Evolutionary conservation across 2,113 vertebrate species (phyloP).

Genomic region (Recurvirostra avosetta): DNA sequence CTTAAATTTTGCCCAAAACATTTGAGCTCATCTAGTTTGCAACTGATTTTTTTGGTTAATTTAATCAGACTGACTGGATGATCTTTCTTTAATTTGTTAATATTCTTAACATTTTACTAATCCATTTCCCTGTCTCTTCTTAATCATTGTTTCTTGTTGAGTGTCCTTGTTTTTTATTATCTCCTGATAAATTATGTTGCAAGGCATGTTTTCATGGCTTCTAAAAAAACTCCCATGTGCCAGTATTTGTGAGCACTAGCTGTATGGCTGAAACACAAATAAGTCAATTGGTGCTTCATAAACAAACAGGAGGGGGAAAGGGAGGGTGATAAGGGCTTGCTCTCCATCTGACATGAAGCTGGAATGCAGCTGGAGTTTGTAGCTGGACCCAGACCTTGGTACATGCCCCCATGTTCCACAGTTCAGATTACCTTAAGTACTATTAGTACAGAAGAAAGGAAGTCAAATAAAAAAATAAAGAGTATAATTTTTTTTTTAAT

Average conservation of each 20-base stretch:
- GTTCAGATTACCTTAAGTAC: neutral
- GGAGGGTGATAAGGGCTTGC: neutral
- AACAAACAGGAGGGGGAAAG: neutral
- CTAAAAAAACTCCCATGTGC: neutral
- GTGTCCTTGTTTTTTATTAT: neutral
- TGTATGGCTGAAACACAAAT: neutral
- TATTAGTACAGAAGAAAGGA: neutral
- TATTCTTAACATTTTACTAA: neutral
- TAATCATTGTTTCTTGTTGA: neutral
- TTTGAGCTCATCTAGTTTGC: neutral
- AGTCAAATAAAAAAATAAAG: neutral
- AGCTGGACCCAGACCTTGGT: neutral
- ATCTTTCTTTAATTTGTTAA: neutral
- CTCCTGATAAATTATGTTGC: neutral
- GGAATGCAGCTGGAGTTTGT: neutral
- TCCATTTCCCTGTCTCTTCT: neutral
- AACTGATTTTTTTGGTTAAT: neutral
- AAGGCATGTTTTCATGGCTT: neutral
- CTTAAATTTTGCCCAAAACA: neutral
- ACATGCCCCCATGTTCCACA: fast-evolving
- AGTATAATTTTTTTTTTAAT: neutral
- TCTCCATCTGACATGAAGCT: neutral
- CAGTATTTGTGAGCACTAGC: neutral
- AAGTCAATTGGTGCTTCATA: neutral
- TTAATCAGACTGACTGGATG: neutral